A percentile compares a stretch with the other conserved stretches of the same genome.
Evolutionary conservation across 2,888 invertebrate species (phyloP).

Genomic region (Mimachlamys varia): DNA sequence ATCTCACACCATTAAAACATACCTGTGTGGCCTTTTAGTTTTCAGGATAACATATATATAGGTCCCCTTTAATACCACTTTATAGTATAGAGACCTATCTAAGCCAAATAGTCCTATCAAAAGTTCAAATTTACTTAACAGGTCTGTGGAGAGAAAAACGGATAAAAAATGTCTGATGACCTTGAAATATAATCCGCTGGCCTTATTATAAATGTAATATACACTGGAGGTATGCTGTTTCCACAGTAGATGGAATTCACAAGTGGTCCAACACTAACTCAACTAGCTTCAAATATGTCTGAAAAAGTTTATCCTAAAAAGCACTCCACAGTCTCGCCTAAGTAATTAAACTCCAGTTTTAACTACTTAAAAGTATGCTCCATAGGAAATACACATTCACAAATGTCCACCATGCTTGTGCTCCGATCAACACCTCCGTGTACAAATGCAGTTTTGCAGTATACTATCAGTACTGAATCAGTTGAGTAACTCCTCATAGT

Average conservation of each 20-base stretch:
- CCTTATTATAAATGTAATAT: not conserved
- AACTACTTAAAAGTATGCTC: no score
- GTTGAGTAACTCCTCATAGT: not conserved
- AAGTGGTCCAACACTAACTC: not conserved
- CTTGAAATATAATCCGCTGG: not conserved
- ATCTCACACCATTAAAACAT: not conserved
- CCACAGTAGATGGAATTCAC: not conserved
- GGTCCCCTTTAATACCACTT: no score
- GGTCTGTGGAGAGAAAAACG: no score
- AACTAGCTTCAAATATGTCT: not conserved
- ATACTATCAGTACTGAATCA: not conserved
- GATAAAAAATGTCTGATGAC: no score
- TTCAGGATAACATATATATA: not conserved
- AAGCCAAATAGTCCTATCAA: not conserved
- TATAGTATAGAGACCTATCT: not conserved
- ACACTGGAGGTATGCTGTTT: not conserved
- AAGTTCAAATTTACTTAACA: not conserved
- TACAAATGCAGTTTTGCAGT: not conserved
- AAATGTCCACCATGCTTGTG: not conserved
- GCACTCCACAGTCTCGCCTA: not conserved
- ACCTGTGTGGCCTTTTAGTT: conserved; percentile 1
- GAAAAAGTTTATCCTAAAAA: not conserved
- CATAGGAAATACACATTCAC: no score
- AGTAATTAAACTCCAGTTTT: not conserved
- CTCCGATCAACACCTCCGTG: not conserved